Base-by-base conservation (phyloP, 1,140 invertebrate species). In the Drosophila persimilis region DNA sequence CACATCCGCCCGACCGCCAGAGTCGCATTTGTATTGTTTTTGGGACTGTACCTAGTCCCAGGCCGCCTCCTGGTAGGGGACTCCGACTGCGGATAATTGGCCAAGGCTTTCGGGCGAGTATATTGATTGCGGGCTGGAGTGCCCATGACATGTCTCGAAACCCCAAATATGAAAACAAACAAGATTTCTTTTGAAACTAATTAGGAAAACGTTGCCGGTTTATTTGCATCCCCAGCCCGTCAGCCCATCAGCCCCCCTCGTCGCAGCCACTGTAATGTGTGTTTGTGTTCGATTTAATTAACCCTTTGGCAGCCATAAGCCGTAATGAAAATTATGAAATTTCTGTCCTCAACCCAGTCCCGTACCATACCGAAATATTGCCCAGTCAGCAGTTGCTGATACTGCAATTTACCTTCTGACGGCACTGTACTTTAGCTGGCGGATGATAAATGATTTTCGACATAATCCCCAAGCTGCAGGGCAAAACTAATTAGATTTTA, bases 181-280 rank as follows among this genome's bases (percentile, higher is more conserved):
- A 83, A 71, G 75, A 79, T 83, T 86, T 86, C 83, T 70, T 66
- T 65, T 80, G 61, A 62, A 86, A 86, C 83, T 86, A 86, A 86
- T 86, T 86, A 88, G 83, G 53, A 75, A 70, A 15, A 52, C 69
- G 57, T 47, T 48, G 53, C 48, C 62, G 58, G 77, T 77, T 76
- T 62, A 84, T 76, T 86, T 15, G n/a, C 41, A 61, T 53, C n/a
- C 26, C 35, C 11, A 5, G 35, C 11, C 9, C 11, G 0, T 39
- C 35, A 5, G 35, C 11, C 9, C 11, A 2, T 39, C n/a, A n/a
- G 31, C 15, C 15, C 26, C 50, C 20, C 31, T 17, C 20, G 4
- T 20, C 15, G 8, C 17, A 44, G 24, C 9, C 44, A 4, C 17
- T 44, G 45, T 39, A 39, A 39, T 59, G 45, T 48, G 56, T 48